Percentiles rank a stretch among this genome's conserved stretches.
Evolutionary conservation across 2,888 invertebrate species (phyloP).

Genomic region (Ypsolopha sequella): DNA sequence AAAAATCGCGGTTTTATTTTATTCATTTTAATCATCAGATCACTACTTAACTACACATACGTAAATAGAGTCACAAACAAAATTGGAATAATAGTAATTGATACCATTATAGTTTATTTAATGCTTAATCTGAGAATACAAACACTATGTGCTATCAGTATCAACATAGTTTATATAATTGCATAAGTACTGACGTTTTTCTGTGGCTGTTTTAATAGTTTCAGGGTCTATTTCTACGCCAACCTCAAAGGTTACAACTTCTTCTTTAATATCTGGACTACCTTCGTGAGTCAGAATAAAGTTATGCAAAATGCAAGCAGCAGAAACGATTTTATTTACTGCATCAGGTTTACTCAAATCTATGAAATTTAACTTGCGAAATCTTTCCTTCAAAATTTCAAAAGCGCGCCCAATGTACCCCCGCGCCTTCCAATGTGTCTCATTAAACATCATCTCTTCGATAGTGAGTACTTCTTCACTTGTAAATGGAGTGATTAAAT

Average conservation of each 20-base stretch:
- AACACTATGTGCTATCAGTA: slow-evolving; percentile 3
- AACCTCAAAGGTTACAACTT: slow-evolving; percentile 42
- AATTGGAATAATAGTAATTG: too few relatives aligned
- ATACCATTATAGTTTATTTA: too few relatives aligned
- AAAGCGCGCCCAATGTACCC: slow-evolving; percentile 52
- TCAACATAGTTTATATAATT: slow-evolving; percentile 57
- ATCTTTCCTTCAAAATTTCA: slow-evolving; percentile 46
- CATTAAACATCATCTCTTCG: slow-evolving; percentile 62
- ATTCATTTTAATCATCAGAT: too few relatives aligned
- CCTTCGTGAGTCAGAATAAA: slow-evolving; percentile 56
- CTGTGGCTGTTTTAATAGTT: slow-evolving; percentile 44
- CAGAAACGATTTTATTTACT: slow-evolving; percentile 35
- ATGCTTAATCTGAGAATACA: too few relatives aligned
- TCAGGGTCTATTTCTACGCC: slow-evolving; percentile 43
- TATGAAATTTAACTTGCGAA: slow-evolving; percentile 46
- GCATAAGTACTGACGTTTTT: slow-evolving; percentile 58
- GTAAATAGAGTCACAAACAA: too few relatives aligned
- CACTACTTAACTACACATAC: too few relatives aligned
- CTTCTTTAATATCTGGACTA: slow-evolving; percentile 40
- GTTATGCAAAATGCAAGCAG: slow-evolving; percentile 56
- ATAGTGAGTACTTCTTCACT: slow-evolving; percentile 48
- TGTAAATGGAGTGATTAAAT: slow-evolving; percentile 52
- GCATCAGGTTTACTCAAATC: slow-evolving; percentile 38
- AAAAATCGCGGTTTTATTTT: too few relatives aligned
- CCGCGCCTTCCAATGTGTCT: slow-evolving; percentile 47